Evolutionary conservation across 2,888 invertebrate species (phyloP).

Genomic region (Dryocosmus kuriphilus): DNA sequence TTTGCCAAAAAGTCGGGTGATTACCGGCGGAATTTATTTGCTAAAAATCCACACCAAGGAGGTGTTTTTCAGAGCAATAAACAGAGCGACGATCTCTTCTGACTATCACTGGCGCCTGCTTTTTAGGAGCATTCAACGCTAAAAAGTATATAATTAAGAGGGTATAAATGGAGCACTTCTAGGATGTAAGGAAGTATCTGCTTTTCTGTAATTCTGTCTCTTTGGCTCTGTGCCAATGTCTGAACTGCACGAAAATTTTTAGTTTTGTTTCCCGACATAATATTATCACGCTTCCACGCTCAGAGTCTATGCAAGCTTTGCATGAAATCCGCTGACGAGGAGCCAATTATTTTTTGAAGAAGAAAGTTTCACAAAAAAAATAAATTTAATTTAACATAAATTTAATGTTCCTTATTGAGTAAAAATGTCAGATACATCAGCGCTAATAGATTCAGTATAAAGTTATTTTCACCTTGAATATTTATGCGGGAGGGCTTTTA

Average conservation of each 20-base stretch:
- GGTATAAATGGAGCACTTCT: background rate
- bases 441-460: background rate
- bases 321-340: background rate
- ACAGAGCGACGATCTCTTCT: slow-evolving; percentile 10
- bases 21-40: background rate
- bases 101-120: slow-evolving; percentile 5
- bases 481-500: background rate
- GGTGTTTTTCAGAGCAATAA: background rate
- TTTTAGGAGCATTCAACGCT: background rate
- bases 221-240: slow-evolving; percentile 25
- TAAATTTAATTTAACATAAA: background rate
- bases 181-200: slow-evolving; percentile 9
- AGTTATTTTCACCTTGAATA: slow-evolving; percentile 7
- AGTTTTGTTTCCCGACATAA: slow-evolving; percentile 3
- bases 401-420: background rate
- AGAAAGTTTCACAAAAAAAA: background rate
- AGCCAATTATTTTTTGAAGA: background rate
- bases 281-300: slow-evolving; percentile 11
- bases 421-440: background rate
- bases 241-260: slow-evolving; percentile 11
- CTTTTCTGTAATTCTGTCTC: slow-evolving; percentile 29
- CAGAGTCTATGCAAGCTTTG: background rate
- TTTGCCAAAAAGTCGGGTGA: background rate
- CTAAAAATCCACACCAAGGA: too few relatives aligned
- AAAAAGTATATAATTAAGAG: slow-evolving; percentile 30